A percentile compares a stretch with the other conserved stretches of the same genome.
phyloP scores from a whole-genome alignment of 1,140 invertebrate genomes.

The Babylonia areolata region DNA sequence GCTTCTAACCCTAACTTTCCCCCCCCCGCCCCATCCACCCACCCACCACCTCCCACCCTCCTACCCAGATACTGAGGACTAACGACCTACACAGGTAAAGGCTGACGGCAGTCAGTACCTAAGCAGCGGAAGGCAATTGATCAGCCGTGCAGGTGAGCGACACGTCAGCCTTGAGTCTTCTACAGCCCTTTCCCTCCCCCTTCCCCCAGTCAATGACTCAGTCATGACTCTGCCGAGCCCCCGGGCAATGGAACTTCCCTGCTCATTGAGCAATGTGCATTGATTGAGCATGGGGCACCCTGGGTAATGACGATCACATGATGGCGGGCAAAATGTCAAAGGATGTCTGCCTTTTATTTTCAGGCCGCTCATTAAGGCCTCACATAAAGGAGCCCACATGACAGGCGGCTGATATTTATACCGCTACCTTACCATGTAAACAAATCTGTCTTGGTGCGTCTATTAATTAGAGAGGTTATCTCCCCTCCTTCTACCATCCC shows the following conservation, averaged over 20 bases:
- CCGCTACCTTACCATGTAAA: neutral
- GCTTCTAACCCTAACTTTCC: neutral
- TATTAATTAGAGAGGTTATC: neutral
- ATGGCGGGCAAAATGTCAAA: neutral
- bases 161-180: neutral
- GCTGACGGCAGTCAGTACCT: no score
- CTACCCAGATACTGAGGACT: neutral
- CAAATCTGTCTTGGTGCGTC: neutral
- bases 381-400: neutral
- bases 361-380: neutral
- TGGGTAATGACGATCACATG: neutral
- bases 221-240: no score
- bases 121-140: neutral
- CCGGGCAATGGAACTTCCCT: neutral
- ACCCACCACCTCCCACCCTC: neutral
- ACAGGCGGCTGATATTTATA: neutral
- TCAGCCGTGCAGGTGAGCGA: neutral
- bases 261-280: slow-evolving; percentile 1
- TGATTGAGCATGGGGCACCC: neutral
- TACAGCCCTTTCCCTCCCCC: neutral
- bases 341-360: neutral
- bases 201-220: neutral
- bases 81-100: neutral
- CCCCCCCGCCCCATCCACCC: neutral
- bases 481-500: neutral